Conservation (phyloP, 2,888 invertebrate genomes). For the Julus scandinavius region DNA sequence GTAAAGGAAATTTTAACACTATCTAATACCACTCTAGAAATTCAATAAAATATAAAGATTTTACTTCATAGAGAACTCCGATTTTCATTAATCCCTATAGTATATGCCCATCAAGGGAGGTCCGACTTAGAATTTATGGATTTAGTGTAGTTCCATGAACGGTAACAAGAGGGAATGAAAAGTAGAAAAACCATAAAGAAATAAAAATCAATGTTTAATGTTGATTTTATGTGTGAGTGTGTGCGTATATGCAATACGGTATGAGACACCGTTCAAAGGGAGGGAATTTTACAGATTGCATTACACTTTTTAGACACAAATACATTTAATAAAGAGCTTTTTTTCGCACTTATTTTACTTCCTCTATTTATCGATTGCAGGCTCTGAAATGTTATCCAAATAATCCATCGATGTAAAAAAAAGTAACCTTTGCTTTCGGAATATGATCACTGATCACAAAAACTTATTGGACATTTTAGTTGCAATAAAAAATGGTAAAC, state of each 20-base stretch:
- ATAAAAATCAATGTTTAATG: constrained; percentile 37
- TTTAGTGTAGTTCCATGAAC: neutral
- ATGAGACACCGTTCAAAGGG: neutral
- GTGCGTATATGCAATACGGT: neutral
- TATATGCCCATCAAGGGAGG: neutral
- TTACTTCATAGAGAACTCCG: neutral
- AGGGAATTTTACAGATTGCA: neutral
- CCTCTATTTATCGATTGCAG: neutral
- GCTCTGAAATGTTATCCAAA: neutral
- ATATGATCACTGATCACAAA: neutral
- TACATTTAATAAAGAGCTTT: constrained; percentile 29
- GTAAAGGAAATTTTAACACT: too few relatives aligned
- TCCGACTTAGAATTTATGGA: neutral
- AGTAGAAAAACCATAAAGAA: neutral
- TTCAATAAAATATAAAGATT: too few relatives aligned
- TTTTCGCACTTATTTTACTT: neutral
- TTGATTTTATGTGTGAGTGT: neutral
- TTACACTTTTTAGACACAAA: neutral
- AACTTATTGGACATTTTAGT: neutral
- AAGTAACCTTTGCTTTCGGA: neutral
- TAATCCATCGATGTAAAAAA: neutral
- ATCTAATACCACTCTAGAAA: too few relatives aligned
- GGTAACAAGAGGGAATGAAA: neutral
- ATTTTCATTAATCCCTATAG: neutral
- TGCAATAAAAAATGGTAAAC: neutral